Evolutionary conservation across 2,888 invertebrate genomes (phyloP).

Genomic region (Orthonychiurus folsomi): DNA sequence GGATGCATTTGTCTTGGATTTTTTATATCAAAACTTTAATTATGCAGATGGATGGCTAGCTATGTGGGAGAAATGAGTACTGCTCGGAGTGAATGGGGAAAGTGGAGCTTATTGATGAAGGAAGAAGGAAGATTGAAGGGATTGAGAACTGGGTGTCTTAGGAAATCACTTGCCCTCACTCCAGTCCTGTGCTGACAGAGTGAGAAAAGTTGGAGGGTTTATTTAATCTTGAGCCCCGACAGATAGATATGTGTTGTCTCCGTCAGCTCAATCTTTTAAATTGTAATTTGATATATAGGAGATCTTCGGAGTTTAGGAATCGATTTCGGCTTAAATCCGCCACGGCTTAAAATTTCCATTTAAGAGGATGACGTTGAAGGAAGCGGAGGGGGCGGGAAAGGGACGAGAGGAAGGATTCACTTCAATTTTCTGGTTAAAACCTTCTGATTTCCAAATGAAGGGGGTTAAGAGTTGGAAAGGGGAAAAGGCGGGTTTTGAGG

Average conservation of each 20-base stretch:
- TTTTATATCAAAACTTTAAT: slow-evolving; percentile 19
- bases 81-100: slow-evolving; percentile 4
- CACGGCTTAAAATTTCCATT: slow-evolving; percentile 12
- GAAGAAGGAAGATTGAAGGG: background rate
- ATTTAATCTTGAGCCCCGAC: slow-evolving; percentile 25
- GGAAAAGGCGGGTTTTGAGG: too few relatives aligned
- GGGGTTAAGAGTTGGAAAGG: background rate
- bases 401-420: slow-evolving; percentile 7
- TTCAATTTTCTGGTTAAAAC: background rate
- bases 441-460: background rate
- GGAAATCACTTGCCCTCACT: slow-evolving; percentile 3
- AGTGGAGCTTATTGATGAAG: too few relatives aligned
- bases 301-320: slow-evolving; percentile 21
- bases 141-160: background rate
- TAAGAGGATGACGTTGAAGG: background rate
- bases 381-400: background rate
- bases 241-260: slow-evolving; percentile 20
- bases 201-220: slow-evolving; percentile 10
- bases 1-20: too few relatives aligned
- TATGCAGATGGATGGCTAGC: slow-evolving; percentile 19
- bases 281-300: slow-evolving; percentile 28
- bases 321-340: slow-evolving; percentile 23
- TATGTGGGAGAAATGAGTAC: slow-evolving; percentile 7
- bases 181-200: background rate
- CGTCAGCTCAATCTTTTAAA: slow-evolving; percentile 27